Percentiles rank a stretch among this genome's conserved stretches.
phyloP scores from a whole-genome alignment of 2,113 vertebrate genomes.

The Myiagra hebetior region DNA sequence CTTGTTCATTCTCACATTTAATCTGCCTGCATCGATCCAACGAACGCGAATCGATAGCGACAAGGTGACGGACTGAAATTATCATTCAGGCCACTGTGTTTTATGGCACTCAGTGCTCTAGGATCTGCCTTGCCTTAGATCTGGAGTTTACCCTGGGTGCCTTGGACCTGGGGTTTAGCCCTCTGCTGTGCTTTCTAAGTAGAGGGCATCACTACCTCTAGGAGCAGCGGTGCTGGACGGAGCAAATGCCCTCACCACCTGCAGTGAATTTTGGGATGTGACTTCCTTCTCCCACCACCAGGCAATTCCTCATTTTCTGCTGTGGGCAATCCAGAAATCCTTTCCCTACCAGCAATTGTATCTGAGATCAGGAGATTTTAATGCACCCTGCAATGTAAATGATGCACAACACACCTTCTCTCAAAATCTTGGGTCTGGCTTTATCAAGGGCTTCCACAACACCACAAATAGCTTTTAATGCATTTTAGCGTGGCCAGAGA shows the following conservation, averaged over 20 bases:
- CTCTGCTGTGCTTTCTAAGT: not conserved
- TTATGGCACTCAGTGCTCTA: not conserved
- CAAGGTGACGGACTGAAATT: not conserved
- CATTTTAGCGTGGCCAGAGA: not conserved
- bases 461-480: not conserved
- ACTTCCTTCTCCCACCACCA: not conserved
- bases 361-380: not conserved
- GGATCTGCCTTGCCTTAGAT: not conserved
- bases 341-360: not conserved
- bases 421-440: not conserved
- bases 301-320: not conserved
- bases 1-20: not conserved
- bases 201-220: accelerated
- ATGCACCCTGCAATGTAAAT: not conserved
- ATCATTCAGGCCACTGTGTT: not conserved
- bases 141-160: not conserved
- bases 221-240: accelerated
- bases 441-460: not conserved
- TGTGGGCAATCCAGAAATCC: not conserved
- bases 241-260: not conserved
- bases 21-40: not conserved
- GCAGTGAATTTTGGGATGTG: not conserved
- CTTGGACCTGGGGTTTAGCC: not conserved
- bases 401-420: not conserved
- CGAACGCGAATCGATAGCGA: not conserved